Evolutionary conservation across 2,888 invertebrate species (phyloP).

Genomic region (Pseudoips prasinana): DNA sequence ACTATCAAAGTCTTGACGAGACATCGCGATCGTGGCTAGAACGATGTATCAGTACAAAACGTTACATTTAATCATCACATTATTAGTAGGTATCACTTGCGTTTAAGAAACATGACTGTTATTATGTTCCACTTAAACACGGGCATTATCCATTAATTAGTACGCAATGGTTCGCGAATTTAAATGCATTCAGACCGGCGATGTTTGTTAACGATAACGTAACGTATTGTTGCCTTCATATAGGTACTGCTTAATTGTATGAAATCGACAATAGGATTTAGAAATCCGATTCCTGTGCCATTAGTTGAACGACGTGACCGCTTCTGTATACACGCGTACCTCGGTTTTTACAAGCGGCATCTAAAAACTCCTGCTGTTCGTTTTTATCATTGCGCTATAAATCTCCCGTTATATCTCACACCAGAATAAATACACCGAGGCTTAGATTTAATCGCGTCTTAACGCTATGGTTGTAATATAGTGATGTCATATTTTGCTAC

Average conservation of each 20-base stretch:
- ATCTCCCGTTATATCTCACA: constrained; percentile 16
- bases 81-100: too few species aligned
- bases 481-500: constrained; percentile 44
- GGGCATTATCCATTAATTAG: too few species aligned
- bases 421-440: constrained; percentile 18
- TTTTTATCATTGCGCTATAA: constrained; percentile 13
- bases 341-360: background rate
- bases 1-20: too few species aligned
- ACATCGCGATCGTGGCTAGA: too few species aligned
- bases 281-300: constrained; percentile 39
- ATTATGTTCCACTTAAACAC: too few species aligned
- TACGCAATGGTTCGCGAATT: constrained; percentile 22
- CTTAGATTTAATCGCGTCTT: constrained; percentile 29
- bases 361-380: constrained; percentile 10
- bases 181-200: constrained; percentile 33
- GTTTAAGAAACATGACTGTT: too few species aligned
- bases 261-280: constrained; percentile 41
- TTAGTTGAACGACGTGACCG: constrained; percentile 30
- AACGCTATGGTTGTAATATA: constrained; percentile 34
- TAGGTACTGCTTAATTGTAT: constrained; percentile 41
- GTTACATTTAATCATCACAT: too few species aligned
- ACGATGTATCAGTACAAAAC: too few species aligned
- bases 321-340: constrained; percentile 27
- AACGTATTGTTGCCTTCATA: constrained; percentile 34
- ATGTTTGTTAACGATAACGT: constrained; percentile 38